Conservation (phyloP, 2,888 invertebrate species). For the Chirona hameri region DNA sequence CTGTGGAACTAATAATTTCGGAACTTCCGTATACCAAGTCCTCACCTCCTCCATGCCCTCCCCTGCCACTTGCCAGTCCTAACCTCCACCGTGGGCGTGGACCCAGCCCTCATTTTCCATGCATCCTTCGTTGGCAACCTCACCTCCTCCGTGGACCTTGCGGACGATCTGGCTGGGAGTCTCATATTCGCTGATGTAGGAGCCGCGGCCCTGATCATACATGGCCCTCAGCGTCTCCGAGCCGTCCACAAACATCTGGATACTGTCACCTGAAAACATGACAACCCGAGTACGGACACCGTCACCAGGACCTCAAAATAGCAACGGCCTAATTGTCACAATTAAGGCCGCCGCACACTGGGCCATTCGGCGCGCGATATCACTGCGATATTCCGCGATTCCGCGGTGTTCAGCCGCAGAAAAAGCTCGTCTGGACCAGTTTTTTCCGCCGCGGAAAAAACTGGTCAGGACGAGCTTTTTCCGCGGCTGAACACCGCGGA, state of each 20-base stretch:
- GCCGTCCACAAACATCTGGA: not conserved
- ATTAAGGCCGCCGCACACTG: not conserved
- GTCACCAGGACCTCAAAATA: no score
- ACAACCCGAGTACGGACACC: no score
- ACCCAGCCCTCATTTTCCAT: no score
- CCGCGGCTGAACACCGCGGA: no score
- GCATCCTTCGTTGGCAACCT: not conserved
- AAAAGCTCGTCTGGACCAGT: no score
- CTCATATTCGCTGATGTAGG: not conserved
- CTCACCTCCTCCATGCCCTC: not conserved
- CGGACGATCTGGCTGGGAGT: not conserved
- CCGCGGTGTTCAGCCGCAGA: no score
- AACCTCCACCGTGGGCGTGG: no score
- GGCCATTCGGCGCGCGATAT: no score
- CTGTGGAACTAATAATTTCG: not conserved
- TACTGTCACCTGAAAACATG: not conserved
- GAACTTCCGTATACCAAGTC: not conserved
- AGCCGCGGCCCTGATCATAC: not conserved
- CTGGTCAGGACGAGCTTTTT: no score
- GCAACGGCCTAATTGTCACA: no score
- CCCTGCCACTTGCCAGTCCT: not conserved
- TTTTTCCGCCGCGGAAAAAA: not conserved
- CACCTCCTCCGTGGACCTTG: not conserved
- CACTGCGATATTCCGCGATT: no score
- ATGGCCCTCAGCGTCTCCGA: not conserved